phyloP scores from a whole-genome alignment of 2,888 invertebrate species.

The Opisthograptis luteolata region DNA sequence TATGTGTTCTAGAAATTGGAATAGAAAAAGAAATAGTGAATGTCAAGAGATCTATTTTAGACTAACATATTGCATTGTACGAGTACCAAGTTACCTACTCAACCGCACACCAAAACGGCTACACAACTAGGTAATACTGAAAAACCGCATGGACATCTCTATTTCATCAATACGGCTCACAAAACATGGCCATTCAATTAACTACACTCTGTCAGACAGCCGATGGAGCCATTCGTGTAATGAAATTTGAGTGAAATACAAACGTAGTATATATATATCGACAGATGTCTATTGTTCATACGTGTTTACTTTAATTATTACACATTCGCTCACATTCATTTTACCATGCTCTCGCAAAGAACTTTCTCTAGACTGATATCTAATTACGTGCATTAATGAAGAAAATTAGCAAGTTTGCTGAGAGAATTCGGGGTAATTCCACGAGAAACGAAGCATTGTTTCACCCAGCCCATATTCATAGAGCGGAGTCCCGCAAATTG shows the following conservation, averaged over 20 bases:
- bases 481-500: conserved; percentile 72
- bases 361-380: conserved; percentile 44
- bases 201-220: conserved; percentile 49
- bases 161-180: conserved; percentile 56
- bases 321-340: conserved; percentile 25
- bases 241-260: conserved; percentile 51
- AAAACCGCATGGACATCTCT: conserved; percentile 35
- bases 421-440: conserved; percentile 58
- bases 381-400: conserved; percentile 51
- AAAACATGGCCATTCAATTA: conserved; percentile 70
- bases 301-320: conserved; percentile 25
- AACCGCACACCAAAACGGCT: neutral
- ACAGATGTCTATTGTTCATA: conserved; percentile 29
- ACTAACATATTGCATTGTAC: neutral
- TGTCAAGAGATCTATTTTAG: neutral
- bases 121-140: conserved; percentile 17
- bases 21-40: too few relatives aligned
- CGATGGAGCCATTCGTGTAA: conserved; percentile 62
- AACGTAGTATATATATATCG: conserved; percentile 14
- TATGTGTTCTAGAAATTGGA: too few relatives aligned
- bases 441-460: conserved; percentile 72
- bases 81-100: too few relatives aligned
- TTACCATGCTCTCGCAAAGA: conserved; percentile 28
- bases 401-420: conserved; percentile 49
- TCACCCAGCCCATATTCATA: conserved; percentile 66